phyloP scores from a whole-genome alignment of 2,113 vertebrate genomes.

The Thalassarche chlororhynchos region DNA sequence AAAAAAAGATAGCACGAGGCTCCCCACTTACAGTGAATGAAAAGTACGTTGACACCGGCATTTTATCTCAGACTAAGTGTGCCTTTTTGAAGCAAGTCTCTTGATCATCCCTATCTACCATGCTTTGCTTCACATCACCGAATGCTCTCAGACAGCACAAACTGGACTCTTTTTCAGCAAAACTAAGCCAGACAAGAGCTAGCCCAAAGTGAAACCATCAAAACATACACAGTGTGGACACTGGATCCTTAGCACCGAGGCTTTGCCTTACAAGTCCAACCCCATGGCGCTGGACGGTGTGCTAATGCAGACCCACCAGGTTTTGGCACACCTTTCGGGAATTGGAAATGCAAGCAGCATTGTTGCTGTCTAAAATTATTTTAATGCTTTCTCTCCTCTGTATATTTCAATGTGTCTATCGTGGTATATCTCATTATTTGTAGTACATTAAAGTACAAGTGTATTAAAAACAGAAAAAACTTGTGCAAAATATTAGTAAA shows the following conservation, averaged over 20 bases:
- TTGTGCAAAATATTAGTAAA: neutral
- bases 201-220: neutral
- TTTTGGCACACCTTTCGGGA: neutral
- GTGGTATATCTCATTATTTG: neutral
- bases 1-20: accelerated
- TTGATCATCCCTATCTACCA: neutral
- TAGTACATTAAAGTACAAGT: neutral
- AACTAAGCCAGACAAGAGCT: neutral
- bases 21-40: neutral
- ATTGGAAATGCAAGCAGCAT: neutral
- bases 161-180: neutral
- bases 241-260: neutral
- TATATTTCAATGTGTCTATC: neutral
- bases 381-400: neutral
- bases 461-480: neutral
- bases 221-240: neutral
- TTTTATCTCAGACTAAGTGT: neutral
- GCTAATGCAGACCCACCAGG: neutral
- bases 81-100: neutral
- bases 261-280: neutral
- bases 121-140: neutral
- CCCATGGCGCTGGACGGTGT: accelerated
- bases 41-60: neutral
- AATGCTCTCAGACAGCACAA: neutral
- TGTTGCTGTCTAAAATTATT: neutral